These are phyloP conservation scores for Cryptoprocta ferox DNA, from an alignment of 2,797 vertebrate species.

Conservation along the genomic window DNA sequence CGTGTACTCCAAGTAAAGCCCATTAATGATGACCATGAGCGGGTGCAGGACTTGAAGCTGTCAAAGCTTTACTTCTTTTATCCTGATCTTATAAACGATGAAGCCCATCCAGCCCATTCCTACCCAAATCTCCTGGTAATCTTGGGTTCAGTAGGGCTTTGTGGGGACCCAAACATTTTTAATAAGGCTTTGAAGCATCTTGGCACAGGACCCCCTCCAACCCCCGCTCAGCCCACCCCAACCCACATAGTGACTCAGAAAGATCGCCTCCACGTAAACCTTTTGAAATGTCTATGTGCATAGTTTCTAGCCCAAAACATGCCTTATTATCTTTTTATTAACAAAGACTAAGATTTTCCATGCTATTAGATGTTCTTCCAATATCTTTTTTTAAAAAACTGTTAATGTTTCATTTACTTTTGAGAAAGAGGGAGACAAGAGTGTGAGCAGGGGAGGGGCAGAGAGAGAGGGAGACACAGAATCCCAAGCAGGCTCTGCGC, in stretches of 20 bases:
- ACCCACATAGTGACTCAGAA: background rate
- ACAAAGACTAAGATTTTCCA: conserved; percentile 23
- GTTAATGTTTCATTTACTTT: no score
- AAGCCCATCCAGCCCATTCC: background rate
- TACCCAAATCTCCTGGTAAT: background rate
- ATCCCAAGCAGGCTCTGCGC: no score
- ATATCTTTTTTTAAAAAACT: conserved; percentile 50
- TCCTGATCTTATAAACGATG: background rate
- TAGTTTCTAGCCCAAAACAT: conserved; percentile 44
- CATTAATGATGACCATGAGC: background rate
- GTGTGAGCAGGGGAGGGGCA: no score
- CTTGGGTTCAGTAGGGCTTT: background rate
- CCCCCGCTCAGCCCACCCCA: background rate
- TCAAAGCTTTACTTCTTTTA: background rate
- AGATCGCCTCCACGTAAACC: background rate
- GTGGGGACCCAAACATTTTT: background rate
- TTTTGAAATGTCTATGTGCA: background rate
- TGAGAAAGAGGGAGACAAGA: no score
- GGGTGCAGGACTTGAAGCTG: background rate
- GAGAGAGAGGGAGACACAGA: no score
- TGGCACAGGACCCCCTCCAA: background rate
- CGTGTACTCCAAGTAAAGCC: background rate
- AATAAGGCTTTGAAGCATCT: background rate
- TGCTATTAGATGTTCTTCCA: conserved; percentile 22
- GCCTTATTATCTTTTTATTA: background rate